These are phyloP conservation scores for Axea sp. DNA, from an alignment of 2,888 invertebrate species.

Conservation along the genomic window DNA sequence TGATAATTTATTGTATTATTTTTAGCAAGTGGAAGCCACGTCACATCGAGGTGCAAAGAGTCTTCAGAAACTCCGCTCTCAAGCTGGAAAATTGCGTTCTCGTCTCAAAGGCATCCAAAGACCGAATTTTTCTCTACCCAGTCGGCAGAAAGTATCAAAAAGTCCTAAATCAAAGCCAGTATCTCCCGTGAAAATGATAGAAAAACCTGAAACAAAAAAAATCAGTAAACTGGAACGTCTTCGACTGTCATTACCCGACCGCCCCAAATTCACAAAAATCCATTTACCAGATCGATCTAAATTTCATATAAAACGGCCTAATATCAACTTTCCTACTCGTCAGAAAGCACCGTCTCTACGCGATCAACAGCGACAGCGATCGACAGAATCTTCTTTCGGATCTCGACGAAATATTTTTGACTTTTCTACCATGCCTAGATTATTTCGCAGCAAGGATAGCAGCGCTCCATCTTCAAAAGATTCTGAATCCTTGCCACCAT, in stretches of 20 bases:
- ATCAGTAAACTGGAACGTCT: conserved; percentile 81
- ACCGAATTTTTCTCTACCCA: conserved; percentile 80
- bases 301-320: conserved; percentile 81
- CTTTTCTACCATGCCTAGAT: conserved; percentile 88
- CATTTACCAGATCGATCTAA: conserved; percentile 83
- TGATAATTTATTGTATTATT: no score
- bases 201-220: conserved; percentile 60
- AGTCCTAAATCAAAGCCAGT: conserved; percentile 46
- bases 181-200: conserved; percentile 34
- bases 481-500: conserved; percentile 69
- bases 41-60: conserved; percentile 72
- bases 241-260: conserved; percentile 83
- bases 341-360: conserved; percentile 67
- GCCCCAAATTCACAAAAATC: conserved; percentile 78
- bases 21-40: conserved; percentile 82
- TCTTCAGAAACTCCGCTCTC: conserved; percentile 82
- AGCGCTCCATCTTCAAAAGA: conserved; percentile 81
- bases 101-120: conserved; percentile 84
- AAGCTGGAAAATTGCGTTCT: conserved; percentile 86
- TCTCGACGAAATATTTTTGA: conserved; percentile 84
- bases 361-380: conserved; percentile 76
- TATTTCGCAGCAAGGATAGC: conserved; percentile 77
- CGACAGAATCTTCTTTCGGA: conserved; percentile 81
- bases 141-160: conserved; percentile 60
- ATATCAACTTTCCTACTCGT: conserved; percentile 78